Evolutionary conservation across 2,797 vertebrate species (phyloP), one percentile per base, ranked within the genome.

Genomic region (Falco peregrinus): DNA sequence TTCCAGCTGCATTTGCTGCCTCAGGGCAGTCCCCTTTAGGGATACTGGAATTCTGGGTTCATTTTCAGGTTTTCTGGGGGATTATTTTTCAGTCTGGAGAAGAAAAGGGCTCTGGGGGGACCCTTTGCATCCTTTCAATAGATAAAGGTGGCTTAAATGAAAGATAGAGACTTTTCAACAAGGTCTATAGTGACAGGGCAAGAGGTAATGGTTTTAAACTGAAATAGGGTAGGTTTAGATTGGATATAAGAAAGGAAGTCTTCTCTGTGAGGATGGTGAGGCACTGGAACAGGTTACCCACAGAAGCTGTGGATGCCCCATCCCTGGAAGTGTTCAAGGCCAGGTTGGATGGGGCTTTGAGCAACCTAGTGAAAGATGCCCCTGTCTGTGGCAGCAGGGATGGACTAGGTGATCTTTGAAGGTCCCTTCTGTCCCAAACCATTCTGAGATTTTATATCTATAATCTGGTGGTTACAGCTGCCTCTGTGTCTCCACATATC

Each of bases 251-350:
- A 26, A 59, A 70, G n/a, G 69, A 69, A 43, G 22, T n/a, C 33
- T 47, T 48, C 8, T 6, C 14, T 14, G 5, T 68, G 28, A 28
- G 5, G 25, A 20, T 21, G 13, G 11, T 57, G 37, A 83, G 43
- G 0, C 29, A 29, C 11, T 37, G 29, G 16, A 6, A 31, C 5
- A 74, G 2, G 11, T 16, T 74, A 10, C 12, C 14, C 24, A 16
- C 35, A 6, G 43, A 25, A 22, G 12, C 0, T 51, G 16, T 51
- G 54, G 14, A 3, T 33, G n/a, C 4, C 26, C 21, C 21, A 1
- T 29, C 25, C 26, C 29, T 77, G 20, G 25, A 12, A 63, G 5
- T 16, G 2, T 37, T n/a, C n/a, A 50, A 53, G n/a, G 9, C 2
- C n/a, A 69, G 14, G 10, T 1, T 31, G 22, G 31, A 69, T 3